phyloP scores from a whole-genome alignment of 2,797 vertebrate genomes.

The Microhierax caerulescens region DNA sequence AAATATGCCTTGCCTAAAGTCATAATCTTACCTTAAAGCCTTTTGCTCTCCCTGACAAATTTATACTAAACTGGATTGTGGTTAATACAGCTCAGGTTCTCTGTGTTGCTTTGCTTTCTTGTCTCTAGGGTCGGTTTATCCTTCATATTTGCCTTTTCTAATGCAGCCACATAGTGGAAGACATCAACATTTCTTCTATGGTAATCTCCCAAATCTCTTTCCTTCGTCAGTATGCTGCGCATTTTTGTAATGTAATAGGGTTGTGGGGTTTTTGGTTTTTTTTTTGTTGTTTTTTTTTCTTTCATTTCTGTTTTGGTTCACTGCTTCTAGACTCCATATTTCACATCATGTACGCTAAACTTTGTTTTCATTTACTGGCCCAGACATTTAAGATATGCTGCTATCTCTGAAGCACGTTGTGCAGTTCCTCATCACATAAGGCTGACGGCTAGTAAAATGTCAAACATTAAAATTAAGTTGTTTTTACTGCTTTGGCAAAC shows the following conservation, averaged over 20 bases:
- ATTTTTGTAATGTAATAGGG: neutral
- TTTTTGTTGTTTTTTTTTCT: neutral
- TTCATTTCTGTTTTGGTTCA: neutral
- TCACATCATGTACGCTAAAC: neutral
- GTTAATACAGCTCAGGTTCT: slow-evolving; percentile 46
- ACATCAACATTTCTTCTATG: neutral
- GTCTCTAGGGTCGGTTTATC: neutral
- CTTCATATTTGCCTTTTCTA: slow-evolving; percentile 18
- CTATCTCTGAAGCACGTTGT: neutral
- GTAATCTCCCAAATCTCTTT: slow-evolving; percentile 40
- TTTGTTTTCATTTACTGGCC: slow-evolving; percentile 21
- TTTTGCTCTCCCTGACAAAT: slow-evolving; percentile 33
- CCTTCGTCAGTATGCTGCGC: neutral
- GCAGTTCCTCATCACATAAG: neutral
- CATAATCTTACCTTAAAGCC: slow-evolving; percentile 49
- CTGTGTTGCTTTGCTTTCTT: neutral
- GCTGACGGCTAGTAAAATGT: neutral
- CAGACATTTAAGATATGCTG: neutral
- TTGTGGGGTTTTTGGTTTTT: too few relatives aligned
- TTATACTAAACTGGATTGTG: slow-evolving; percentile 32
- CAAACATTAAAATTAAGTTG: slow-evolving; percentile 28
- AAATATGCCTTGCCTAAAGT: neutral
- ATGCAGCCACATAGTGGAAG: slow-evolving; percentile 3
- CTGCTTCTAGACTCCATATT: slow-evolving; percentile 25
- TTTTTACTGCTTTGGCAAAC: neutral